Conservation (phyloP, 1,140 invertebrate species). For the Drosophila sturtevanti region DNA sequence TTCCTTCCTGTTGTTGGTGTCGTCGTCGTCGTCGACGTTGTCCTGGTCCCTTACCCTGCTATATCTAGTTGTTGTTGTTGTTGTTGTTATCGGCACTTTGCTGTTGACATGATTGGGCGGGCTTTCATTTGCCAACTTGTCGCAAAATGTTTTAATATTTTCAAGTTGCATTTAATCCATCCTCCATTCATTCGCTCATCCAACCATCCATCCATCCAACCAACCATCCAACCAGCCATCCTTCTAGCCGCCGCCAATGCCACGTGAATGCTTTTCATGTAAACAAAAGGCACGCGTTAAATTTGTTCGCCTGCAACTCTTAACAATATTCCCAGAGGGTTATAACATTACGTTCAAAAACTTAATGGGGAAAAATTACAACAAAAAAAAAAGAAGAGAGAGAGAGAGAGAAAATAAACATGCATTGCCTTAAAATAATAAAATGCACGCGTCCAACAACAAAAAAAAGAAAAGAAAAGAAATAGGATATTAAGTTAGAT, state of each 20-base stretch:
- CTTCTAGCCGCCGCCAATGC: slow-evolving; percentile 40
- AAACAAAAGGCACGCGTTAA: slow-evolving; percentile 71
- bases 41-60: slow-evolving; percentile 7
- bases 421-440: slow-evolving; percentile 40
- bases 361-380: slow-evolving; percentile 56
- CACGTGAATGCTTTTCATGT: slow-evolving; percentile 65
- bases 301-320: slow-evolving; percentile 32
- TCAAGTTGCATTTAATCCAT: slow-evolving; percentile 79
- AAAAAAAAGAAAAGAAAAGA: not conserved
- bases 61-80: not conserved
- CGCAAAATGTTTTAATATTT: slow-evolving; percentile 81
- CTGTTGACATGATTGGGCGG: slow-evolving; percentile 77
- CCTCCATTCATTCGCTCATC: slow-evolving; percentile 29
- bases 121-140: slow-evolving; percentile 80
- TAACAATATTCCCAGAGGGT: slow-evolving; percentile 47
- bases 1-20: slow-evolving; percentile 81
- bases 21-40: slow-evolving; percentile 37
- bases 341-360: slow-evolving; percentile 16
- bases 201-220: slow-evolving; percentile 17
- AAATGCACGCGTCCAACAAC: slow-evolving; percentile 43
- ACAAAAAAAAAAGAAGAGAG: too few relatives aligned
- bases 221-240: slow-evolving; percentile 31
- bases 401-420: too few relatives aligned
- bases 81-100: slow-evolving; percentile 51
- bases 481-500: not conserved